Percentiles rank a stretch among this genome's conserved stretches.
Evolutionary conservation across 1,140 invertebrate species (phyloP).

Genomic region (Leptoteleia sp.): DNA sequence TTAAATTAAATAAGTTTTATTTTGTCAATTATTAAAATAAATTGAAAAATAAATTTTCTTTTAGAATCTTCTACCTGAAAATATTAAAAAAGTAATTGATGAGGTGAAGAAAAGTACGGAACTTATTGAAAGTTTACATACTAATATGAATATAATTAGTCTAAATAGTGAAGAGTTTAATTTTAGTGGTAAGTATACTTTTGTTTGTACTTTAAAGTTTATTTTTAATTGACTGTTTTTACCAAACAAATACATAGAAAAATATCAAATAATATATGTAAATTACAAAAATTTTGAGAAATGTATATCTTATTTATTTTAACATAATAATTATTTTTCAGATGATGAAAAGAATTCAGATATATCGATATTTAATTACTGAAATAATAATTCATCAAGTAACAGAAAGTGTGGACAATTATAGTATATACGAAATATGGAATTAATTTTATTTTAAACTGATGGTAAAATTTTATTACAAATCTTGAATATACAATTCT

Average conservation of each 20-base stretch:
- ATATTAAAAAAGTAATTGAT: not conserved
- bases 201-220: too few species aligned
- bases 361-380: conserved; percentile 1
- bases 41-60: not conserved
- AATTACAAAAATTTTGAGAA: not conserved
- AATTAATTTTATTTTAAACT: not conserved
- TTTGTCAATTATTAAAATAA: too few species aligned
- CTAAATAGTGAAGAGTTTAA: not conserved
- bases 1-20: not conserved
- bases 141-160: not conserved
- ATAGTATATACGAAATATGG: not conserved
- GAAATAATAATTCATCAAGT: not conserved
- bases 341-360: conserved; percentile 2
- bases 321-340: conserved; percentile 4
- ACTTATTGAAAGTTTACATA: conserved; percentile 1
- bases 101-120: conserved; percentile 11
- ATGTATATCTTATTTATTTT: not conserved
- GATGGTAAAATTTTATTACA: too few species aligned
- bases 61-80: not conserved
- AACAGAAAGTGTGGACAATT: not conserved
- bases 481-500: too few species aligned
- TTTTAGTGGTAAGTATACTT: not conserved
- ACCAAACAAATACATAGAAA: not conserved
- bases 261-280: not conserved
- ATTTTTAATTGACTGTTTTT: not conserved